These are phyloP conservation scores for Zaprionus camerounensis DNA, from an alignment of 1,140 invertebrate genomes.

Conservation along the genomic window DNA sequence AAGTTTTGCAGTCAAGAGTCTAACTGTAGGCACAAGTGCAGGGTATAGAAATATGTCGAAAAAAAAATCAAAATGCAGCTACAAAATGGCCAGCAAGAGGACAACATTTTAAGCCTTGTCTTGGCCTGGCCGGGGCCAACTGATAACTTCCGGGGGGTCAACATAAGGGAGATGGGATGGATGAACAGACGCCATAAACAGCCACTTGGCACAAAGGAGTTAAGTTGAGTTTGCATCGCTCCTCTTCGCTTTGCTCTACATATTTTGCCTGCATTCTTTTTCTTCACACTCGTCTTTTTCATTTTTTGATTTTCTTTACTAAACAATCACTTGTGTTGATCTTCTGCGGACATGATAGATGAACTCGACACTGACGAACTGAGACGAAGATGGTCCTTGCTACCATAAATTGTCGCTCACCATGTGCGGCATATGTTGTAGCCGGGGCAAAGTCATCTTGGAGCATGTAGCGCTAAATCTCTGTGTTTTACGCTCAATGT, in stretches of 20 bases:
- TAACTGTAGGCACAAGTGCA: not conserved
- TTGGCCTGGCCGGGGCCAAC: conserved; percentile 49
- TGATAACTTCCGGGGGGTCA: conserved; percentile 70
- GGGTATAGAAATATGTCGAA: conserved; percentile 1
- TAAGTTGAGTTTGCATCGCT: conserved; percentile 12
- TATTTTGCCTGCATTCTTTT: conserved; percentile 1
- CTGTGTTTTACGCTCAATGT: conserved; percentile 79
- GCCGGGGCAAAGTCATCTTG: conserved; percentile 64
- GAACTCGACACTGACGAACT: conserved; percentile 23
- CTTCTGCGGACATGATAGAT: conserved; percentile 50
- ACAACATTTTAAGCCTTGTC: conserved; percentile 66
- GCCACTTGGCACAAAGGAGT: conserved; percentile 61
- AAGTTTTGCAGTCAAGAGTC: not conserved
- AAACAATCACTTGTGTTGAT: conserved; percentile 41
- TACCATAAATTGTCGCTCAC: conserved; percentile 58
- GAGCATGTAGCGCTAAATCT: conserved; percentile 79
- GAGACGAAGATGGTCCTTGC: conserved; percentile 13
- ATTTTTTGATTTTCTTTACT: conserved; percentile 6
- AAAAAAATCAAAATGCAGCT: conserved; percentile 32
- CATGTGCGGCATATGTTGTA: conserved; percentile 63
- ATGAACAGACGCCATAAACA: conserved; percentile 66
- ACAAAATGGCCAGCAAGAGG: conserved; percentile 53
- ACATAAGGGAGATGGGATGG: not conserved
- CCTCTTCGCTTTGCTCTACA: not conserved
- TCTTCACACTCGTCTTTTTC: not conserved